Percentiles rank a stretch among this genome's conserved stretches.
These are phyloP conservation scores for Aphidius gifuensis DNA, from an alignment of 1,140 invertebrate species.

Conservation along the genomic window DNA sequence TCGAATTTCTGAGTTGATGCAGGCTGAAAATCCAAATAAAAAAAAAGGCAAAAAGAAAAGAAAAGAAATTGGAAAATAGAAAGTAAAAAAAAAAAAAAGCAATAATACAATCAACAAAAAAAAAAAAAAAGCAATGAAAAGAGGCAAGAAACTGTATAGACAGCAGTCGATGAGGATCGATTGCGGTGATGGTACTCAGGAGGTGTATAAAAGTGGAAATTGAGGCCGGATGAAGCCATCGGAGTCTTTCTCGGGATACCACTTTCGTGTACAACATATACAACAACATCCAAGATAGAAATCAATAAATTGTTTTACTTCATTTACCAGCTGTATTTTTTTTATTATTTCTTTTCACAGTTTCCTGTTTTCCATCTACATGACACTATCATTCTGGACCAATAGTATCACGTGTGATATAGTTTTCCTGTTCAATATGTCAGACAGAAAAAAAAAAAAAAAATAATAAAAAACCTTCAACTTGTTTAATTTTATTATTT, in stretches of 20 bases:
- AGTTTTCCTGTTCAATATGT: background rate
- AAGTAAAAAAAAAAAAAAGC: too few species aligned
- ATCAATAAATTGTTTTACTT: slow-evolving; percentile 9
- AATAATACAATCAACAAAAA: background rate
- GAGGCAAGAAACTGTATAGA: too few species aligned
- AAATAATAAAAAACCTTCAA: background rate
- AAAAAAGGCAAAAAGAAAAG: slow-evolving; percentile 7
- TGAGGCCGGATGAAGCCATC: slow-evolving; percentile 12
- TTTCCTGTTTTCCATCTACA: too few species aligned
- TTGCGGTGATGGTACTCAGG: background rate
- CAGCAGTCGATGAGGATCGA: slow-evolving; percentile 1
- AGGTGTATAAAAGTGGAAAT: slow-evolving; percentile 13
- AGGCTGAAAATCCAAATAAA: background rate
- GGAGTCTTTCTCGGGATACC: background rate
- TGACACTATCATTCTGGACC: too few species aligned
- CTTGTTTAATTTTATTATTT: background rate
- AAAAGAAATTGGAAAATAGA: background rate
- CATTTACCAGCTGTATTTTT: background rate
- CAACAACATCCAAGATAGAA: slow-evolving; percentile 3
- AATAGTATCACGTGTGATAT: background rate
- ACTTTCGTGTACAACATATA: background rate
- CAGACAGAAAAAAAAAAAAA: background rate
- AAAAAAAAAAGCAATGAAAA: slow-evolving; percentile 4
- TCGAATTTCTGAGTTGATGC: slow-evolving; percentile 10
- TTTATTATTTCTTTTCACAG: too few species aligned